Base-by-base conservation (phyloP, 92 coral and sea anemone genomes). In the Heteractis magnifica region DNA sequence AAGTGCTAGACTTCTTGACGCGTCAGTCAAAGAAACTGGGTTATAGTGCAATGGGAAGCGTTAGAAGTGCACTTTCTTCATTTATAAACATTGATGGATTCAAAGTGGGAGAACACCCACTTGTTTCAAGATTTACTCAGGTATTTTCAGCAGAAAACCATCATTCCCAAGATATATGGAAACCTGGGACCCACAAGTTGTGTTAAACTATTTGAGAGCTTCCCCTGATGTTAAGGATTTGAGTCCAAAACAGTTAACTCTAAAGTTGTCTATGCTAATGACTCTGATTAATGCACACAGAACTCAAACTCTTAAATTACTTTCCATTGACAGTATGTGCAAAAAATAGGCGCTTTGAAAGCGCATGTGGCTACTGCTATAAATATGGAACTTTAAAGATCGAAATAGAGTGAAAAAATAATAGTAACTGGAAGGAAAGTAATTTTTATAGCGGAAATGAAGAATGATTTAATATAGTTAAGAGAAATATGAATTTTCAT, bases 141-240 rank as follows among this genome's bases (percentile, higher is more conserved):
- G 88, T n/a, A 56, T 51, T 18, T 88, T 88, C 65, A 86, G 86
- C 81, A 76, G 82, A 71, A 89, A 86, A 58, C 87, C 92, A 49
- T 65, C 73, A 9, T 88, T 77, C 12, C 91, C 80, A 44, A 84
- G 88, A 83, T 78, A 83, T 59, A 76, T 49, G 52, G 80, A 88
- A 53, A 81, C 89, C 4, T 86, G 90, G 90, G 70, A 90, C 82
- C 87, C 87, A 49, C 90, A 81, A 53, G 52, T 71, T 56, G 91
- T 79, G 10, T 23, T 84, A 26, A 68, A 14, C 49, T 18, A 53
- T 51, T 76, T 49, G 83, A 75, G 3, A 8, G 8, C 59, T 26
- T 26, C 26, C 13, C 59, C 59, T 12, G 59, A 53, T 53, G 59
- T 53, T 8, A 53, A 53, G 59, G 59, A 8, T 53, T 6, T 53